Base-by-base conservation (phyloP, 2,888 invertebrate genomes). In the Geotrupes spiniger region DNA sequence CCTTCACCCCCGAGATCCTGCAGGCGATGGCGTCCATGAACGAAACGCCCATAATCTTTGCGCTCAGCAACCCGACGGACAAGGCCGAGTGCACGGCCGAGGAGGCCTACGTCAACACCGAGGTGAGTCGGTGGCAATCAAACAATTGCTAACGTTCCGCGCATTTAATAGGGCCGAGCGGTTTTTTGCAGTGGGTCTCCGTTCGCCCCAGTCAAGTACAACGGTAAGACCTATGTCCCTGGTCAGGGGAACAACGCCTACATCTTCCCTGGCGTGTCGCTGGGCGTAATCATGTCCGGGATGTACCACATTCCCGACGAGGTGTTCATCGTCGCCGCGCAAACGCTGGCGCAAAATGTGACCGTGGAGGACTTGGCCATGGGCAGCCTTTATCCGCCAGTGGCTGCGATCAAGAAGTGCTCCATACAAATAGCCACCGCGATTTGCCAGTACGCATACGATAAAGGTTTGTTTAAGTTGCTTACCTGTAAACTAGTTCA, bases 211-310 rank as follows among this genome's bases (percentile, higher is more conserved):
- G 91, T 94, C 49, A 83, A 79, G 42, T 78, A 85, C 49, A 83
- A 89, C 57, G 93, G 92, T 1, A 85, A 88, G 69, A 84, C 84
- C 8, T 87, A 82, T 70, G 75, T 84, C 63, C 95, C 99, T 0
- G 98, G 99, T 0, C 99, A 99, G 75, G 98, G 98, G 51, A 97
- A 97, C 76, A 97, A 97, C 76, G 86, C 95, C 0, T 97, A 96
- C 76, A 93, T 96, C 73, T 96, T 94, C 82, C 98, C 98, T 12
- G 99, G 98, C 3, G 80, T 95, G 58, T 95, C 95, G 16, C 81
- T 99, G 36, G 97, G 91, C 53, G 85, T 89, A 46, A 85, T 97
- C 58, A 85, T 87, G 64, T 89, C 92, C 58, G 92, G 93, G 44
- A 85, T 95, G 72, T 78, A 87, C 61, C 90, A 88, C 65, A 92